phyloP scores from a whole-genome alignment of 2,888 invertebrate species.

The Zygothrica quintamaculata region DNA sequence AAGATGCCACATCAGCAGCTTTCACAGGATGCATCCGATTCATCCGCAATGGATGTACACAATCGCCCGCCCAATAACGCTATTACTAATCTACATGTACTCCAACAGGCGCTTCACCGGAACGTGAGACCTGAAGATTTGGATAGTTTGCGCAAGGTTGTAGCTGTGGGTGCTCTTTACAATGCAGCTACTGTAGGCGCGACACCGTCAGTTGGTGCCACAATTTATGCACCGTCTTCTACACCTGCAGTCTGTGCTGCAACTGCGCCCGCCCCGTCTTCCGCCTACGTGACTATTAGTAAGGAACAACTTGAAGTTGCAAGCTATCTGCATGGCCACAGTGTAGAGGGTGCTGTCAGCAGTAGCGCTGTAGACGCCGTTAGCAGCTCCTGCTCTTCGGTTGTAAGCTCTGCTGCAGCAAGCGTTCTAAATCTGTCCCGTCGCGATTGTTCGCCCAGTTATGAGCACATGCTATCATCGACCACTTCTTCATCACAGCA shows the following conservation, averaged over 20 bases:
- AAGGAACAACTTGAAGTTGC: slow-evolving; percentile 66
- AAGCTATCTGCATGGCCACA: slow-evolving; percentile 57
- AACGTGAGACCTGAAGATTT: slow-evolving; percentile 77
- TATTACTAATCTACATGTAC: slow-evolving; percentile 75
- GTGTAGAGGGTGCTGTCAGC: slow-evolving; percentile 72
- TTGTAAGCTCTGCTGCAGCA: slow-evolving; percentile 63
- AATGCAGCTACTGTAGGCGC: slow-evolving; percentile 49
- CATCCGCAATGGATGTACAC: slow-evolving; percentile 29
- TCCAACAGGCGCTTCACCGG: slow-evolving; percentile 75
- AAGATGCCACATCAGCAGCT: slow-evolving; percentile 18
- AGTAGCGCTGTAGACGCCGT: slow-evolving; percentile 81
- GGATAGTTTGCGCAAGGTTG: slow-evolving; percentile 82
- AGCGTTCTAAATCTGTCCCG: slow-evolving; percentile 90
- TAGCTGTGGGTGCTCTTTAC: slow-evolving; percentile 72
- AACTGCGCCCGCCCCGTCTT: slow-evolving; percentile 22
- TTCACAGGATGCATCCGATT: slow-evolving; percentile 23
- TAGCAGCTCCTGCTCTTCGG: slow-evolving; percentile 62
- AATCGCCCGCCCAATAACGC: slow-evolving; percentile 49
- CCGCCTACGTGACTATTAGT: slow-evolving; percentile 49
- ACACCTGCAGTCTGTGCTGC: not conserved
- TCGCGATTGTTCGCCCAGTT: slow-evolving; percentile 88
- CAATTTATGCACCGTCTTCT: slow-evolving; percentile 36
- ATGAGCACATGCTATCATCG: slow-evolving; percentile 89
- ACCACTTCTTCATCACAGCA: slow-evolving; percentile 86
- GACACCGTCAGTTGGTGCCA: slow-evolving; percentile 26